These are phyloP conservation scores for Syngnathus scovelli DNA, from an alignment of 2,113 vertebrate species.

Conservation along the genomic window DNA sequence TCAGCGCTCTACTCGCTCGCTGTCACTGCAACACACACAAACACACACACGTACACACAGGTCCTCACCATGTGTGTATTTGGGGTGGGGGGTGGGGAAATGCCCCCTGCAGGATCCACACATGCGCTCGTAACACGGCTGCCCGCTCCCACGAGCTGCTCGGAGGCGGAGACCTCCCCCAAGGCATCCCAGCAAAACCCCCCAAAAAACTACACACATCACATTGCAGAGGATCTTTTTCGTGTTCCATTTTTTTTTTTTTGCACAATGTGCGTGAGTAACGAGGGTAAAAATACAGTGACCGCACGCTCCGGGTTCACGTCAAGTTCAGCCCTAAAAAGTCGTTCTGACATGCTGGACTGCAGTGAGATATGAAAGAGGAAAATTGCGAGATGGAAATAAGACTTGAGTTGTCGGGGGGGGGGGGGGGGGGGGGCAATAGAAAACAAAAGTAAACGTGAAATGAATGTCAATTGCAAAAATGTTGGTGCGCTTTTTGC, in stretches of 20 bases:
- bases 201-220: background rate
- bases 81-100: constrained; percentile 36
- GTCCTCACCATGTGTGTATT: constrained; percentile 23
- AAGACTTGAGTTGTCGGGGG: no score
- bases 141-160: constrained; percentile 22
- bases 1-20: constrained; percentile 58
- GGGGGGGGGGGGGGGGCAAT: no score
- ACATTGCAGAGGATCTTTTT: background rate
- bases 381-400: background rate
- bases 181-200: constrained; percentile 9
- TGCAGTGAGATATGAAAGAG: constrained; percentile 21
- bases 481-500: no score
- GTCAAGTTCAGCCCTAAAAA: constrained; percentile 31
- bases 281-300: constrained; percentile 2
- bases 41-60: constrained; percentile 10
- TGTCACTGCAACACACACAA: constrained; percentile 46
- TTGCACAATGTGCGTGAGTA: constrained; percentile 1
- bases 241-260: background rate
- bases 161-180: constrained; percentile 3
- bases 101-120: constrained; percentile 35
- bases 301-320: constrained; percentile 29
- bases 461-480: no score
- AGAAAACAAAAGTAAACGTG: no score
- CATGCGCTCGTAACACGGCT: constrained; percentile 10
- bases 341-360: constrained; percentile 15